A percentile compares a stretch with the other conserved stretches of the same genome.
Evolutionary conservation across 2,888 invertebrate genomes (phyloP).

Genomic region (Cyrtodaria siliqua): DNA sequence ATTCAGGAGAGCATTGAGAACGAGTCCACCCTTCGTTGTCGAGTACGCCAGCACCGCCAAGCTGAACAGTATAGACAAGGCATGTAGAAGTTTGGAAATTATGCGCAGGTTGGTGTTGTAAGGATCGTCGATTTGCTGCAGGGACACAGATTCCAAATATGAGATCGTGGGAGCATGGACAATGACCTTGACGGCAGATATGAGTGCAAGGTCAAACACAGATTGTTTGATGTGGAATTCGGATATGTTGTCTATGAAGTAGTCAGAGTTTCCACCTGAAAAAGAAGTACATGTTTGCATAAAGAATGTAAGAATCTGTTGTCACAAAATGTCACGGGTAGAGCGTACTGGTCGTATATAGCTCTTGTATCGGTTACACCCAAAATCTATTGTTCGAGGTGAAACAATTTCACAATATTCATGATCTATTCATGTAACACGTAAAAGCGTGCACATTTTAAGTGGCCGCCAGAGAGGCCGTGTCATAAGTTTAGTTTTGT

Average conservation of each 20-base stretch:
- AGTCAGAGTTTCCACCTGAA: slow-evolving; percentile 81
- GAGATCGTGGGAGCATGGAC: slow-evolving; percentile 68
- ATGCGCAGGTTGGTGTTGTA: slow-evolving; percentile 53
- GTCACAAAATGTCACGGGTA: too few species aligned
- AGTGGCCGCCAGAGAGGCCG: too few species aligned
- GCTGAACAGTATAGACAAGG: slow-evolving; percentile 51
- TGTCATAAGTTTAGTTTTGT: too few species aligned
- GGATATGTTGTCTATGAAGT: slow-evolving; percentile 82
- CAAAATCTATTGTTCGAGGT: too few species aligned
- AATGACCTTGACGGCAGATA: slow-evolving; percentile 76
- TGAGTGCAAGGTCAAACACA: slow-evolving; percentile 82
- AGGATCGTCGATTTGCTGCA: slow-evolving; percentile 68
- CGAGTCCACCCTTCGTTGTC: slow-evolving; percentile 74
- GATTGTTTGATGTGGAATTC: slow-evolving; percentile 78
- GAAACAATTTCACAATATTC: too few species aligned
- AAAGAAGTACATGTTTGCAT: too few species aligned
- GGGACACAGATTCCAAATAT: slow-evolving; percentile 69
- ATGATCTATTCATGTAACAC: too few species aligned
- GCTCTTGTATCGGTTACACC: too few species aligned
- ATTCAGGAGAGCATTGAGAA: slow-evolving; percentile 73
- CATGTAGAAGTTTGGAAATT: slow-evolving; percentile 56
- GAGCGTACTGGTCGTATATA: too few species aligned
- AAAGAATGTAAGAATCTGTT: too few species aligned
- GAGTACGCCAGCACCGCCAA: slow-evolving; percentile 67
- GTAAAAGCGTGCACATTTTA: too few species aligned